Percentiles rank a stretch among this genome's conserved stretches.
Evolutionary conservation across 2,113 vertebrate genomes (phyloP).

Genomic region (Phalacrocorax brasilianus): DNA sequence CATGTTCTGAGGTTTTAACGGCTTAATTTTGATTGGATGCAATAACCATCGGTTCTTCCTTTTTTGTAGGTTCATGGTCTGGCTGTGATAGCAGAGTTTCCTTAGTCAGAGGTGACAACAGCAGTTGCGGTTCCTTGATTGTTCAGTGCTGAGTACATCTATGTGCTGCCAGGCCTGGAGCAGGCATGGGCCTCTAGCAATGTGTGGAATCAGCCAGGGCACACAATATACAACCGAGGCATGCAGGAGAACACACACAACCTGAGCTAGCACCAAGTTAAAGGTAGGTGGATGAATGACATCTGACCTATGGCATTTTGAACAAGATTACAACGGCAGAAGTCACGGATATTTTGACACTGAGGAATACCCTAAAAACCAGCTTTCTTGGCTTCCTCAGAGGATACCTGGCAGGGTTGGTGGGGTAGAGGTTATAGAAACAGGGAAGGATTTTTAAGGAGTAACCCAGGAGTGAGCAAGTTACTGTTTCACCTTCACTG

Average conservation of each 20-base stretch:
- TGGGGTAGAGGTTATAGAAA: neutral
- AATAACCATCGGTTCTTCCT: neutral
- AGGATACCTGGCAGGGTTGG: neutral
- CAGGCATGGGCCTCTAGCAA: neutral
- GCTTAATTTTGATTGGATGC: neutral
- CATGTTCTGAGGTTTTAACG: neutral
- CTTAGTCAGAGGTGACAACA: neutral
- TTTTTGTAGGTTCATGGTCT: neutral
- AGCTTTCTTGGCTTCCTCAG: neutral
- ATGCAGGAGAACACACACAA: neutral
- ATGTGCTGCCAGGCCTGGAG: neutral
- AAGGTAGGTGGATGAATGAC: neutral
- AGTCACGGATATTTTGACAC: rapidly evolving
- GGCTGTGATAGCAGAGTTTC: neutral
- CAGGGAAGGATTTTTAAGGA: neutral
- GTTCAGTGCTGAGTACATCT: rapidly evolving
- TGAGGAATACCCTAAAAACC: neutral
- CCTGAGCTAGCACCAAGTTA: neutral
- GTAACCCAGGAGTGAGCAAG: rapidly evolving
- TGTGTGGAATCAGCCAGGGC: neutral
- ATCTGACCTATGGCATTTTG: neutral
- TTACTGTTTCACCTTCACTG: slow-evolving; percentile 84
- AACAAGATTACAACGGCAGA: neutral
- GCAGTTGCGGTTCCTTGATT: neutral
- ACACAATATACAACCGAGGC: rapidly evolving